Evolutionary conservation across 1,140 invertebrate species (phyloP).

Genomic region (Hormaphis cornu): DNA sequence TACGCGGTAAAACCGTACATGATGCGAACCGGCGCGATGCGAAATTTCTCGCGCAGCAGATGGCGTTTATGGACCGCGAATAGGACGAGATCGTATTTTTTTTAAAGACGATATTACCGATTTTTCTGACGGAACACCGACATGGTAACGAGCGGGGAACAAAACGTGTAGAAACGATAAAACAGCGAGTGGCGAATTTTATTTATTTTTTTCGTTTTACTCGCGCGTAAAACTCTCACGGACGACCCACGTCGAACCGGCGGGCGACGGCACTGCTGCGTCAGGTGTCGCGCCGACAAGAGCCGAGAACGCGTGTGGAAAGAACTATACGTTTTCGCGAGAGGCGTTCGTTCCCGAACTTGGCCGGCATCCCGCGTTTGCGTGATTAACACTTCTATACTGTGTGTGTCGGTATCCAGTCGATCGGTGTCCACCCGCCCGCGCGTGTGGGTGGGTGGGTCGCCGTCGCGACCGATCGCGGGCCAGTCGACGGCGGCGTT

Average conservation of each 20-base stretch:
- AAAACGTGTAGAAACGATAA: background rate
- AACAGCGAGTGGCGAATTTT: no score
- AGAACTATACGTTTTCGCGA: conserved; percentile 18
- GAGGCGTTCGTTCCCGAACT: conserved; percentile 25
- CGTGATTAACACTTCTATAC: conserved; percentile 33
- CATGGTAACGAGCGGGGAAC: no score
- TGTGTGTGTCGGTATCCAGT: no score
- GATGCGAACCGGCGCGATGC: no score
- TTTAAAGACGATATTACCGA: no score
- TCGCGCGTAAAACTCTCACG: background rate
- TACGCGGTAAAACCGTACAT: conserved; percentile 20
- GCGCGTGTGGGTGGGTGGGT: background rate
- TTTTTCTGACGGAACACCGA: no score
- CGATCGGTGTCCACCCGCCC: no score
- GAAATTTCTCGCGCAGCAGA: no score
- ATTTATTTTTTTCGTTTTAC: background rate
- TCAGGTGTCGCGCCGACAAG: background rate
- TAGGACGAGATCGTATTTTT: no score
- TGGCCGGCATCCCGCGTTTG: conserved; percentile 28
- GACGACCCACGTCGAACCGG: background rate
- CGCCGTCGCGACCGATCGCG: background rate
- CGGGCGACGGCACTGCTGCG: background rate
- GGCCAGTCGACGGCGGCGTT: background rate
- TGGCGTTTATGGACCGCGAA: no score
- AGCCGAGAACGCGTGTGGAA: conserved; percentile 1